Conservation (phyloP, 2,888 invertebrate species). For the Thera britannica region DNA sequence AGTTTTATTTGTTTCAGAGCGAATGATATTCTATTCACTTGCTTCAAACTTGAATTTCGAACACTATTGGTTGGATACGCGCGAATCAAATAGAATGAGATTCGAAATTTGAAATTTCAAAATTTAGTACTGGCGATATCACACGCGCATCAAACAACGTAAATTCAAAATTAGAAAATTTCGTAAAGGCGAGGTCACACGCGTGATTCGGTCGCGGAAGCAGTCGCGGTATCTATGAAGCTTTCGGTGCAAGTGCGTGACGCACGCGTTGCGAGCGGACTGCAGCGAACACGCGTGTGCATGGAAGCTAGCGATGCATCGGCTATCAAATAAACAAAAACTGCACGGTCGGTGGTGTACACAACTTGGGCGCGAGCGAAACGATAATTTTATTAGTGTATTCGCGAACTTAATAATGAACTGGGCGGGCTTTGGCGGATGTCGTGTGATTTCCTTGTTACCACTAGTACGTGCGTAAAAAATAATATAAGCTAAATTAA, state of each 20-base stretch:
- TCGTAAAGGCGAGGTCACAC: slow-evolving; percentile 54
- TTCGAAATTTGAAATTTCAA: slow-evolving; percentile 21
- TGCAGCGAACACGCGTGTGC: slow-evolving; percentile 72
- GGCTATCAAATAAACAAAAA: slow-evolving; percentile 83
- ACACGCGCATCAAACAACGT: neutral
- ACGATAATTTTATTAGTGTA: slow-evolving; percentile 62
- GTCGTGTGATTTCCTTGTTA: slow-evolving; percentile 17
- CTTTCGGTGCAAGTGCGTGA: slow-evolving; percentile 68
- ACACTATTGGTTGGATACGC: neutral
- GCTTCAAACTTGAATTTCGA: neutral
- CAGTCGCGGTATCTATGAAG: slow-evolving; percentile 51
- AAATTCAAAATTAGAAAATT: slow-evolving; percentile 18
- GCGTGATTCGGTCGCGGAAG: slow-evolving; percentile 43
- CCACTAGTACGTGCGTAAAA: neutral
- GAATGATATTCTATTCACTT: neutral
- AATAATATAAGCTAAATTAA: neutral
- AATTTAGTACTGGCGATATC: slow-evolving; percentile 43
- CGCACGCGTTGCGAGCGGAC: slow-evolving; percentile 75
- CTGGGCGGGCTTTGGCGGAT: slow-evolving; percentile 39
- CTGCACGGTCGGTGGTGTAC: slow-evolving; percentile 58
- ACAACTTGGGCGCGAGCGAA: slow-evolving; percentile 63
- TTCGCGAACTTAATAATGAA: slow-evolving; percentile 56
- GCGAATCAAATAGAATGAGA: neutral
- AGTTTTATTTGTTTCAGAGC: neutral
- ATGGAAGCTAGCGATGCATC: slow-evolving; percentile 72